These are phyloP conservation scores for Misgurnus mizolepis DNA, from an alignment of 2,113 vertebrate genomes.

Conservation along the genomic window DNA sequence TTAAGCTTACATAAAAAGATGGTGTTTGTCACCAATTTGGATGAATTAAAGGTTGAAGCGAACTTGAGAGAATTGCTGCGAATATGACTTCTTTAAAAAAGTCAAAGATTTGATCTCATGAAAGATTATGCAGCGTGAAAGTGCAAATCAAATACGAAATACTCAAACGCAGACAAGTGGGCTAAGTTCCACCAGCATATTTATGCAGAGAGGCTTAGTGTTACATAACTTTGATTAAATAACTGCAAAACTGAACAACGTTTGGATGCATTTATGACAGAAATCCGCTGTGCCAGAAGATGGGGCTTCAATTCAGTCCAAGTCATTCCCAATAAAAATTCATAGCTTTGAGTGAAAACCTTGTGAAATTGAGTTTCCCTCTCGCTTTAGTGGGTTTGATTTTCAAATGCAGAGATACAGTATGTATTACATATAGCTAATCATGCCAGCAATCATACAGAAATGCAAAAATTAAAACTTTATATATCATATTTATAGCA, in stretches of 20 bases:
- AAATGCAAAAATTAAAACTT: neutral
- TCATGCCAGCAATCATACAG: neutral
- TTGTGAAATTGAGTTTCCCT: neutral
- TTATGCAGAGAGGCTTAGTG: neutral
- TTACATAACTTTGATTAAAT: constrained; percentile 11
- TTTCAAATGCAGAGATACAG: neutral
- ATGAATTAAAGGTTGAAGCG: neutral
- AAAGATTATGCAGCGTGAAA: neutral
- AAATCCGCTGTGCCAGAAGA: neutral
- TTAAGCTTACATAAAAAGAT: neutral
- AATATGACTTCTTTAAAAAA: neutral
- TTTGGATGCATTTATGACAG: neutral
- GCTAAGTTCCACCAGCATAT: neutral
- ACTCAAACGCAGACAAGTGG: neutral
- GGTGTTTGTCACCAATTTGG: neutral
- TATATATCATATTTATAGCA: neutral
- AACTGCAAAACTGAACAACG: constrained; percentile 11
- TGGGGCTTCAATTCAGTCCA: constrained; percentile 15
- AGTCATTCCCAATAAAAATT: constrained; percentile 2
- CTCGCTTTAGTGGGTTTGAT: neutral
- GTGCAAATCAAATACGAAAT: constrained; percentile 14
- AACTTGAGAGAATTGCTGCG: neutral
- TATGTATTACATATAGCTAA: neutral
- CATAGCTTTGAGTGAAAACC: constrained; percentile 19
- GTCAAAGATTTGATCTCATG: neutral